These are phyloP conservation scores for Drosophila azteca DNA, from an alignment of 1,140 invertebrate genomes.

Conservation along the genomic window DNA sequence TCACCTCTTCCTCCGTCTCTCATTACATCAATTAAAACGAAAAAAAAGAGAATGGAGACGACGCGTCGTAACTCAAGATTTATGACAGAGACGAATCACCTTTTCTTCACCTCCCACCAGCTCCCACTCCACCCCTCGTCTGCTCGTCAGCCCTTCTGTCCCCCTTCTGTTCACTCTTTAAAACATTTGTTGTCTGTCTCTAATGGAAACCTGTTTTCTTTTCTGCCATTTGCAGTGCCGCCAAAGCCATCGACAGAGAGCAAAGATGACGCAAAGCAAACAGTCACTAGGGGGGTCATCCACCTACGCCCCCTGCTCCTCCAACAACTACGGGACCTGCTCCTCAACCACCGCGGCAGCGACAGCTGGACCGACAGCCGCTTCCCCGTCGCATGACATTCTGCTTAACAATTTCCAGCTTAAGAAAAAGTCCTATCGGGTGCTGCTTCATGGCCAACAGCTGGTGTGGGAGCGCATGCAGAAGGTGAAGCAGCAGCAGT, in stretches of 20 bases:
- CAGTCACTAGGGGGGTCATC: slow-evolving; percentile 44
- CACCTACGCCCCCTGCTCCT: slow-evolving; percentile 22
- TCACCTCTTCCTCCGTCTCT: slow-evolving; percentile 15
- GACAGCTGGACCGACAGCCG: slow-evolving; percentile 1
- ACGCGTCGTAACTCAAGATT: slow-evolving; percentile 25
- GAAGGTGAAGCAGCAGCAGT: slow-evolving; percentile 76
- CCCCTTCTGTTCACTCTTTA: neutral
- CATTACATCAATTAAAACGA: slow-evolving; percentile 41
- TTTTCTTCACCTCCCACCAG: slow-evolving; percentile 3
- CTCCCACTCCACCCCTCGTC: neutral
- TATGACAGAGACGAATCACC: slow-evolving; percentile 30
- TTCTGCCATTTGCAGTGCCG: slow-evolving; percentile 43
- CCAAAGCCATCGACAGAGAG: slow-evolving; percentile 61
- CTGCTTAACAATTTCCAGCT: slow-evolving; percentile 87
- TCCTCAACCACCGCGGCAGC: slow-evolving; percentile 14
- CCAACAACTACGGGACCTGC: neutral
- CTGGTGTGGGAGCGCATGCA: slow-evolving; percentile 86
- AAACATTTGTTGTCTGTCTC: slow-evolving; percentile 3
- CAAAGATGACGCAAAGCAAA: slow-evolving; percentile 55
- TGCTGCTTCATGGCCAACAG: slow-evolving; percentile 87
- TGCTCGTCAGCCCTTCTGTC: neutral
- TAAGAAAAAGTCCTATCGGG: slow-evolving; percentile 86
- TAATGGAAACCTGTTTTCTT: slow-evolving; percentile 70
- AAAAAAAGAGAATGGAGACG: slow-evolving; percentile 45
- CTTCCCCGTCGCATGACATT: slow-evolving; percentile 60